phyloP scores from a whole-genome alignment of 1,140 invertebrate genomes.

The Temnothorax curvispinosus region DNA sequence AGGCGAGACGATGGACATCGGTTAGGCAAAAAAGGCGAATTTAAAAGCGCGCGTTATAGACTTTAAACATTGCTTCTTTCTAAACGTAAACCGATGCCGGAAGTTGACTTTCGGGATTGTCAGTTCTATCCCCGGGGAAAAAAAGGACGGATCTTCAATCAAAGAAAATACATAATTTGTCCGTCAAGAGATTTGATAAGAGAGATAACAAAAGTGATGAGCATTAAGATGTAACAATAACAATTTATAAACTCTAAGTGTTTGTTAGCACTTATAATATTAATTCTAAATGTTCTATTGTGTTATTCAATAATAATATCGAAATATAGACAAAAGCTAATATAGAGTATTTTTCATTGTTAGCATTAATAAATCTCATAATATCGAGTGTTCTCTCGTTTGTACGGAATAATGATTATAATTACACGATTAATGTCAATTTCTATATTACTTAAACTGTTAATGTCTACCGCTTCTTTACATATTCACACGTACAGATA shows the following conservation, averaged over 20 bases:
- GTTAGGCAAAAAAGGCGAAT: conserved; percentile 1
- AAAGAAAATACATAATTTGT: conserved; percentile 30
- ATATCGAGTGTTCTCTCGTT: background rate
- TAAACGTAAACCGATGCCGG: background rate
- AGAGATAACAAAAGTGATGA: background rate
- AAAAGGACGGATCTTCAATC: background rate
- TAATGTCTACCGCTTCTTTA: background rate
- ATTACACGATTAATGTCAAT: background rate
- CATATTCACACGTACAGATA: background rate
- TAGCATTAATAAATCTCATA: no score
- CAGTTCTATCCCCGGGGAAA: background rate
- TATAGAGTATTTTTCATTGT: no score
- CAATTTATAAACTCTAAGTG: background rate
- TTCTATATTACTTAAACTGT: background rate
- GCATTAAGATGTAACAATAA: background rate
- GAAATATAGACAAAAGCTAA: background rate
- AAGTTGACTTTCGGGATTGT: conserved; percentile 5
- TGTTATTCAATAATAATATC: background rate
- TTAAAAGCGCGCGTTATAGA: conserved; percentile 22
- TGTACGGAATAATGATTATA: background rate
- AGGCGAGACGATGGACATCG: conserved; percentile 17
- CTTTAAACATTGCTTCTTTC: conserved; percentile 22
- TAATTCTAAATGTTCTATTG: background rate
- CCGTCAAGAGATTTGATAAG: background rate
- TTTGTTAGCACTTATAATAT: background rate